These are phyloP conservation scores for Origma solitaria DNA, from an alignment of 2,113 vertebrate species.

Conservation along the genomic window DNA sequence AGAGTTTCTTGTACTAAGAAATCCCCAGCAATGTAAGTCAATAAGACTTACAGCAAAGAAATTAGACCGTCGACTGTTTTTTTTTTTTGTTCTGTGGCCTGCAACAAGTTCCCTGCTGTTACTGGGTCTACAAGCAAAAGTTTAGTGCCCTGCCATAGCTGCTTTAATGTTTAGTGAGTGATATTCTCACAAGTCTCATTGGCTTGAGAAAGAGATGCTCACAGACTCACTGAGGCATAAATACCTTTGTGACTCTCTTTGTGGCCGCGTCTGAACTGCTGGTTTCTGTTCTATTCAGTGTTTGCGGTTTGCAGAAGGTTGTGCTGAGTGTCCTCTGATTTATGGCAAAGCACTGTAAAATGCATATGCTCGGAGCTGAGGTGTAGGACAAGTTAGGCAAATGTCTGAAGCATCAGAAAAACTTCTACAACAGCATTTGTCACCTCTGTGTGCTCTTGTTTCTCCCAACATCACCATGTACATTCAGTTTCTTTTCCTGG, in stretches of 20 bases:
- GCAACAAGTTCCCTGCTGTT: not conserved
- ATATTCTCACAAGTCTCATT: not conserved
- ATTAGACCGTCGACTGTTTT: not conserved
- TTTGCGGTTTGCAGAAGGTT: not conserved
- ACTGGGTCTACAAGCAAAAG: not conserved
- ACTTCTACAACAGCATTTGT: not conserved
- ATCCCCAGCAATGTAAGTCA: not conserved
- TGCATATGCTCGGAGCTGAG: not conserved
- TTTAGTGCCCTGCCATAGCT: not conserved
- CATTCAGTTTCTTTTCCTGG: not conserved
- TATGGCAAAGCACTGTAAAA: not conserved
- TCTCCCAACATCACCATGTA: rapidly evolving
- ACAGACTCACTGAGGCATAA: not conserved
- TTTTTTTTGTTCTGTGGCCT: not conserved
- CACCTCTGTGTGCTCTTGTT: not conserved
- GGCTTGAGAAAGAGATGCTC: not conserved
- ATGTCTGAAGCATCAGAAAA: not conserved
- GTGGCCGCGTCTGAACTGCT: not conserved
- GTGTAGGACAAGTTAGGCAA: rapidly evolving
- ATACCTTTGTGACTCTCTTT: not conserved
- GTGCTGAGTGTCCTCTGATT: not conserved
- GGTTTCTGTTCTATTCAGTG: not conserved
- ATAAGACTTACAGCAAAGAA: not conserved
- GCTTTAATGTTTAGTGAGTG: not conserved
- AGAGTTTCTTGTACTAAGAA: not conserved